phyloP scores from a whole-genome alignment of 2,797 vertebrate genomes.

The Myotis daubentonii region DNA sequence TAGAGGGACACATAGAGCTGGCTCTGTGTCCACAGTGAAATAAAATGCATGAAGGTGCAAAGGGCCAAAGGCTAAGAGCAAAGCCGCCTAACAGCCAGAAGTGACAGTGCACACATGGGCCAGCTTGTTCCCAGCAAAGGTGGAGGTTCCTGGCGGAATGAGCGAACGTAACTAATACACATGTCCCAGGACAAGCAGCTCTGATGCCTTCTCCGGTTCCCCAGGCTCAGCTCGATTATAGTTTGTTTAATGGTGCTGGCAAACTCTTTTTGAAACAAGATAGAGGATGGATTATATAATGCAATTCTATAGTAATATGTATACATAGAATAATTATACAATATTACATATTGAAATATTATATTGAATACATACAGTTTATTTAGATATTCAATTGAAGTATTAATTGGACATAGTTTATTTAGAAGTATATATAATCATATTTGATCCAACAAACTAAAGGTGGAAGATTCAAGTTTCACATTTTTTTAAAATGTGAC shows the following conservation, averaged over 20 bases:
- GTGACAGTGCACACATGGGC: fast-evolving
- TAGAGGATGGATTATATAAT: background rate
- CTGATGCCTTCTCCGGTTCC: background rate
- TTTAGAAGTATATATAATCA: background rate
- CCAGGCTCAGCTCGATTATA: background rate
- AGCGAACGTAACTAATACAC: background rate
- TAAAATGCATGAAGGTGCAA: background rate
- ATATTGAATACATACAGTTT: background rate
- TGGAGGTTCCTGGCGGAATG: background rate
- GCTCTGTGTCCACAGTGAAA: background rate
- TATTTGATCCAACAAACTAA: background rate
- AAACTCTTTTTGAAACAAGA: background rate
- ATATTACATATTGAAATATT: background rate
- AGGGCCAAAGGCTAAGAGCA: background rate
- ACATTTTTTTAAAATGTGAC: background rate
- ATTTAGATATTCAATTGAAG: background rate
- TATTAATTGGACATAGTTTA: background rate
- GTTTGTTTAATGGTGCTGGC: background rate
- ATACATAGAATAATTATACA: background rate
- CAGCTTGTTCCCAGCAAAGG: background rate
- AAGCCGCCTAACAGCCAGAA: background rate
- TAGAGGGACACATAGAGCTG: background rate
- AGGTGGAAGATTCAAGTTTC: background rate
- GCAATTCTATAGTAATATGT: background rate
- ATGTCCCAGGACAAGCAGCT: fast-evolving